A percentile compares a stretch with the other conserved stretches of the same genome.
phyloP scores from a whole-genome alignment of 1,140 invertebrate species.

The Drosophila sturtevanti region DNA sequence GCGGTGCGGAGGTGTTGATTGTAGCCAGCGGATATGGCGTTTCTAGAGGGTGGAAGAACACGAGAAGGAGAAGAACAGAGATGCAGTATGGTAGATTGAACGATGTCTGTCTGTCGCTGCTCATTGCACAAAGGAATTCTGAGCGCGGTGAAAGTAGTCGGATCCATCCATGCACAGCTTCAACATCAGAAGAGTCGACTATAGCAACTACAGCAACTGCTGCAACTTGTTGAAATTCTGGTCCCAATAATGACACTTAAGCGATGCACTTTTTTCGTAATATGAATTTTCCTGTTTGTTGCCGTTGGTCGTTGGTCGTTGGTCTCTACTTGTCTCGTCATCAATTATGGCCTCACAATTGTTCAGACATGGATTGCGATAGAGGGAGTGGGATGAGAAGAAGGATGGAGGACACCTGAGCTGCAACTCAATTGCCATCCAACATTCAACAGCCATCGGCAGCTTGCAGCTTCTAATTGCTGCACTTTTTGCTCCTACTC shows the following conservation, averaged over 20 bases:
- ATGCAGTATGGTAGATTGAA: constrained; percentile 49
- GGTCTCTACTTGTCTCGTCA: constrained; percentile 49
- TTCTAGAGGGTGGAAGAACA: background rate
- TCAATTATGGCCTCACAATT: constrained; percentile 59
- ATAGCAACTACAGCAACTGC: constrained; percentile 28
- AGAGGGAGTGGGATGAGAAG: constrained; percentile 3
- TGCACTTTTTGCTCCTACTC: constrained; percentile 47
- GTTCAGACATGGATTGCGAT: background rate
- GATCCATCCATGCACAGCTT: constrained; percentile 53
- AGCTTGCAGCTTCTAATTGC: constrained; percentile 71
- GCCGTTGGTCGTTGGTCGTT: constrained; percentile 32
- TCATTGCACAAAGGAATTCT: constrained; percentile 64
- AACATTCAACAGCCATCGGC: constrained; percentile 59
- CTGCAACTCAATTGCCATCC: constrained; percentile 72
- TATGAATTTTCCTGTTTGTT: constrained; percentile 77
- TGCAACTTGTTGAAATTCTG: constrained; percentile 73
- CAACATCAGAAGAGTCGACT: constrained; percentile 45
- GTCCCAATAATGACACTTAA: constrained; percentile 80
- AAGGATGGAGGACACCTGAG: constrained; percentile 52
- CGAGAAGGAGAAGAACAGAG: background rate
- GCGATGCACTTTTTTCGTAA: constrained; percentile 78
- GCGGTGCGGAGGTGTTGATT: constrained; percentile 68
- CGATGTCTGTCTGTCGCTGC: constrained; percentile 66
- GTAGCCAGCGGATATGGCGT: constrained; percentile 64
- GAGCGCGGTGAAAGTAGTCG: constrained; percentile 71